Evolutionary conservation across 2,113 vertebrate species (phyloP), one percentile per base, ranked within the genome.

Genomic region (Oreochromis niloticus): DNA sequence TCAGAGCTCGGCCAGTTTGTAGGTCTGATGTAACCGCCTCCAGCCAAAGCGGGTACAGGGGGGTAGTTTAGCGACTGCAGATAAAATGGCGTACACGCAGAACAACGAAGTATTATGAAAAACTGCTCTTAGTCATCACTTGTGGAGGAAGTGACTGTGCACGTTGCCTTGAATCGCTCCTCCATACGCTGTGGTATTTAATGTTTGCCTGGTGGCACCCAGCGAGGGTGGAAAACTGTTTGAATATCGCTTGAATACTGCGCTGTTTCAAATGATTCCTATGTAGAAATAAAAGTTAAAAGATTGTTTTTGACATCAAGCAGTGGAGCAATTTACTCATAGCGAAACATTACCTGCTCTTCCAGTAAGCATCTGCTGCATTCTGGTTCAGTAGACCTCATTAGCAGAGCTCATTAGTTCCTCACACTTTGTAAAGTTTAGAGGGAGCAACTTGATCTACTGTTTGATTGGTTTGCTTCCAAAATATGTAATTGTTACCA

Each of bases 371-470:
- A 79, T 57, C 10, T 3, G 68, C 5, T 55, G 41, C 78, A 61
- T 43, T 43, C 52, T 8, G 48, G 32, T 83, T 82, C 66, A 86
- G 54, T 83, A 78, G 81, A 75, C 82, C 82, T 87, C 84, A 82
- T 88, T 68, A 88, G 82, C 82, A 52, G 84, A 88, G 86, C 91
- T 92, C 92, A 85, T 92, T 89, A 93, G 86, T 80, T 84, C 54
- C 84, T 75, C 57, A 57, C 83, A 59, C 86, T 84, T 48, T 48
- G 68, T 80, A 41, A 90, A 86, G 85, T 87, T 56, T 86, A 80
- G 66, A 27, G 41, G 59, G 54, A 24, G 68, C 85, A 57, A 24
- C 73, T 59, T 22, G 61, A 56, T 87, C 81, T 85, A 27, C 50
- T 75, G 59, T 88, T 86, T 73, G 61, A 81, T 87, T 79, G 24